Evolutionary conservation across 2,888 invertebrate species (phyloP), one percentile per base, ranked within the genome.

Genomic region (Xanthorhoe spadicearia): DNA sequence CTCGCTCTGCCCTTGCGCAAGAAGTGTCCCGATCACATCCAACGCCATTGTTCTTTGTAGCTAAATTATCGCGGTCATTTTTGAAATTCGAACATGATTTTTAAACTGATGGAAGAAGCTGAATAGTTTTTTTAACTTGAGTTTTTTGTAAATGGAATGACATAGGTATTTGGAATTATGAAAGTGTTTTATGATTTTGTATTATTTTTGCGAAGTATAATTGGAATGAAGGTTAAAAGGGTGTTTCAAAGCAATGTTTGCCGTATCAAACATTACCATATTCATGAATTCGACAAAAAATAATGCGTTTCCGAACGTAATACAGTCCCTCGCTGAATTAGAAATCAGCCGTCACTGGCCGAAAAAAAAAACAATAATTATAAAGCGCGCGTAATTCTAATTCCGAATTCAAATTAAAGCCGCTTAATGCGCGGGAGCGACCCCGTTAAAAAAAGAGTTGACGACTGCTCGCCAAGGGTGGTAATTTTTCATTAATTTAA

Each of bases 401-500:
- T 93, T 93, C 90, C 90, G 92, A 93, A 93, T 93, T 93, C 93
- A 93, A 93, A 93, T 93, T 91, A 93, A 93, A 93, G 92, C 93
- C 92, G 93, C 92, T 93, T 93, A 93, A 93, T 93, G 92, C 92
- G 91, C 92, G 92, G 90, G 89, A 91, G 92, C 92, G 92, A 90
- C 89, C 91, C 91, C 82, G 87, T 88, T 85, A 87, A 92, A 92
- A 92, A 93, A 93, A 93, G 92, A 93, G 92, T 92, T 92, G 92
- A 92, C 92, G 93, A 93, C 88, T 87, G 88, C 90, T 86, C 92
- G 86, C 87, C 81, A 90, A 92, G 93, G 93, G 93, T 93, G 93
- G 93, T 93, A 93, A 93, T 93, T 93, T 93, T 93, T 93, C 93
- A 93, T 93, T 93, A 93, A 93, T 93, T 93, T 93, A 93, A 93